Conservation (phyloP, 2,888 invertebrate species). For the Bugulina stolonifera region DNA sequence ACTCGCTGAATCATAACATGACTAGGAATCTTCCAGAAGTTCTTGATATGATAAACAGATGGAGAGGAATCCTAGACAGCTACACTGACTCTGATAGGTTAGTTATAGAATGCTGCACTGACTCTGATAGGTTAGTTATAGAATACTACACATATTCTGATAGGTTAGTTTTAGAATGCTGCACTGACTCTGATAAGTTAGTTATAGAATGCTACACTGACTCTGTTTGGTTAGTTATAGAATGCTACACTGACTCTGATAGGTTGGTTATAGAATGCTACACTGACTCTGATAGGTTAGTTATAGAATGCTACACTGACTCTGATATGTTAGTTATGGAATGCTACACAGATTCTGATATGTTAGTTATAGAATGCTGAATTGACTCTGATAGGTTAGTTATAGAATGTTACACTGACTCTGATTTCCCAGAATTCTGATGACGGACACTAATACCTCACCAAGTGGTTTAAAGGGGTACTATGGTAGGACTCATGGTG, state of each 20-base stretch:
- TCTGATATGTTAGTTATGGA: too few species aligned
- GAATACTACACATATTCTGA: neutral
- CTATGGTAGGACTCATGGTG: slow-evolving; percentile 25
- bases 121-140: neutral
- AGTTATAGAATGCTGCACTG: neutral
- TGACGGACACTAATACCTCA: slow-evolving; percentile 25
- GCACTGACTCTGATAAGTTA: neutral
- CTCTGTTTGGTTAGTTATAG: neutral
- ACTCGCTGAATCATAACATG: slow-evolving; percentile 31
- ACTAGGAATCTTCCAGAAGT: slow-evolving; percentile 54
- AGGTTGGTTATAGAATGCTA: neutral
- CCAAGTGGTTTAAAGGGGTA: slow-evolving; percentile 29
- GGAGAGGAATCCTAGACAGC: slow-evolving; percentile 58
- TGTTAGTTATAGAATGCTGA: neutral
- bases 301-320: too few species aligned
- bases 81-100: neutral
- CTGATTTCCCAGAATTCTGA: neutral
- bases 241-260: neutral
- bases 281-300: neutral
- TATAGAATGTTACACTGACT: neutral
- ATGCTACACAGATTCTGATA: too few species aligned
- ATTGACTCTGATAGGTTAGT: neutral
- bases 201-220: too few species aligned
- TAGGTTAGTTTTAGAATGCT: neutral
- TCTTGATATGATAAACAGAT: slow-evolving; percentile 61